phyloP scores from a whole-genome alignment of 2,113 vertebrate species.

The Grammomys surdaster region DNA sequence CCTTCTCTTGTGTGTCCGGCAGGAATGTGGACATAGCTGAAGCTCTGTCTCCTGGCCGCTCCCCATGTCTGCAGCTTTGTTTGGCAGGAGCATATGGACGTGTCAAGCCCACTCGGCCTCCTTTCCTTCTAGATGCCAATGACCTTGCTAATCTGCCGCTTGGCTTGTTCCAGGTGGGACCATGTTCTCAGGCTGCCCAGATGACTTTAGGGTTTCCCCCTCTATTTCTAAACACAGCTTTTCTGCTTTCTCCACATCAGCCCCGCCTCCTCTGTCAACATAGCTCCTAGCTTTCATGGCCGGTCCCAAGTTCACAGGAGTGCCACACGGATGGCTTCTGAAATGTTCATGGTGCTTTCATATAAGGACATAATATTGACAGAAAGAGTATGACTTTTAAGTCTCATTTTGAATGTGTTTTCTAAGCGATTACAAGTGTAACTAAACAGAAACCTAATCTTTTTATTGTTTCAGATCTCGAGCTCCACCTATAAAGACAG shows the following conservation, averaged over 20 bases:
- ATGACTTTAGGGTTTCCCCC: not conserved
- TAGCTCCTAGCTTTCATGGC: not conserved
- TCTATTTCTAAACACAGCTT: constrained; percentile 1
- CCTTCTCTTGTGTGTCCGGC: not conserved
- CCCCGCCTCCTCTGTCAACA: not conserved
- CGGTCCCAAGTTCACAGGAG: not conserved
- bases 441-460: constrained; percentile 49
- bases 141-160: not conserved
- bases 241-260: not conserved
- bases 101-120: not conserved
- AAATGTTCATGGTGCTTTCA: constrained; percentile 28
- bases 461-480: constrained; percentile 87
- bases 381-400: constrained; percentile 42
- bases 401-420: constrained; percentile 35
- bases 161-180: not conserved
- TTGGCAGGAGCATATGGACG: not conserved
- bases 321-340: not conserved
- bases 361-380: constrained; percentile 44
- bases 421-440: constrained; percentile 32
- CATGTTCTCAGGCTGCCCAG: not conserved
- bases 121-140: not conserved
- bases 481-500: constrained; percentile 93
- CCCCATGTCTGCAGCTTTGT: not conserved
- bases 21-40: not conserved
- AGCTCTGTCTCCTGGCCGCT: not conserved